Base-by-base conservation (phyloP, 2,797 vertebrate genomes). In the Galaxias olidus region DNA sequence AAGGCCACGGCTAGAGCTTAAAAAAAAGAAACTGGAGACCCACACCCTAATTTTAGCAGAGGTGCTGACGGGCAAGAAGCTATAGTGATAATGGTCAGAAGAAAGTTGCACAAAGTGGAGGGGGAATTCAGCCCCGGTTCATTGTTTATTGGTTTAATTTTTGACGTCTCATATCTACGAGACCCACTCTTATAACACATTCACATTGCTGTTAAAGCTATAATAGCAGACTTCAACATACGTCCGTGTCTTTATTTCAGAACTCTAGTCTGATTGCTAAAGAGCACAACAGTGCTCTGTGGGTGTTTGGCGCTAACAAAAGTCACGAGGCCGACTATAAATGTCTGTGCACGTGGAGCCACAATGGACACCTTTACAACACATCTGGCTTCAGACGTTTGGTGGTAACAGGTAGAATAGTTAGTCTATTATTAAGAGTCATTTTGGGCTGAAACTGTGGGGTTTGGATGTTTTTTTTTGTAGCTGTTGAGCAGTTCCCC, bases 271-370 rank as follows among this genome's bases (percentile, higher is more conserved):
- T 17, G 8, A 13, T 79, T 13, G 4, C 10, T 9, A 71, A n/a
- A 10, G 0, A 18, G 0, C 0, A n/a, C 10, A 1, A 47, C 8
- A 4, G 2, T 0, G 0, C 0, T 0, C 1, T 90, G 17, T 20
- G 13, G 71, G 43, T 93, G 50, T 0, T 9, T 0, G 7, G 70
- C 0, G 48, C 70, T 10, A 13, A 1, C 42, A 55, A 61, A 54
- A n/a, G 63, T 0, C 50, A 88, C 0, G 45, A 82, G 49, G 91
- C 83, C 51, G 66, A 83, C 64, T 94, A 93, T 59, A 92, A 87
- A 4, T 94, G 93, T 30, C 40, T 51, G 0, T 93, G 93, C 61
- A 85, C 65, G 63, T 94, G 91, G 76, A 69, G 0, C 0, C 67
- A 90, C 69, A 81, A 80, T 60, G 15, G 80, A 46, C 82, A 20